phyloP scores from a whole-genome alignment of 2,113 vertebrate genomes.

The Perognathus longimembris region DNA sequence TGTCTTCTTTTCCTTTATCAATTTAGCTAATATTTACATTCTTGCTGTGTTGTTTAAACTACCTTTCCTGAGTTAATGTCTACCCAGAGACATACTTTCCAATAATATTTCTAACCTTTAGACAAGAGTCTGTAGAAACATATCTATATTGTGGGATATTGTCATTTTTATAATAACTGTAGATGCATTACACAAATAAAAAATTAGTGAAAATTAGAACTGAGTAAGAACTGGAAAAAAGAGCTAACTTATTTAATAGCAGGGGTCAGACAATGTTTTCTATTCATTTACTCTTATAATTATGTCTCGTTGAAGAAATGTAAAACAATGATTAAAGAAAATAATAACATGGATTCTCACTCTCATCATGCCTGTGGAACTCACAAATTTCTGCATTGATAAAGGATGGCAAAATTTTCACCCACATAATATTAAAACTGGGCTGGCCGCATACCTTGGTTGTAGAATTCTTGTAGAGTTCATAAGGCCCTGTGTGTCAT shows the following conservation, averaged over 20 bases:
- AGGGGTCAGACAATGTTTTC: neutral
- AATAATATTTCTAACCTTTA: neutral
- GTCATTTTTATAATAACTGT: neutral
- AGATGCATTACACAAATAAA: neutral
- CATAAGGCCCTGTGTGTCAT: no score
- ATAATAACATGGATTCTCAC: no score
- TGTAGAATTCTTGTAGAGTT: no score
- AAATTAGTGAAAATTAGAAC: neutral
- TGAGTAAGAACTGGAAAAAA: neutral
- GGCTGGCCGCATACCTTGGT: no score
- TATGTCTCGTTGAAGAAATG: neutral
- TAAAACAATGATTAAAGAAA: neutral
- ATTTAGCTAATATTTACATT: neutral
- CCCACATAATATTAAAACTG: no score
- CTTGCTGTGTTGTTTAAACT: neutral
- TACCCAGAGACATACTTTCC: neutral
- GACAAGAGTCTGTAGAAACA: neutral
- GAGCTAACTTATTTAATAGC: neutral
- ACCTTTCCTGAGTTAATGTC: neutral
- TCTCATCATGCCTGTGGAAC: no score
- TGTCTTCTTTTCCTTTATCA: neutral
- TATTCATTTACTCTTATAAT: constrained; percentile 21
- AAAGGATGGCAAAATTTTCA: neutral
- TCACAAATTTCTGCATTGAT: neutral
- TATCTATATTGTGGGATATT: neutral